Evolutionary conservation across 2,888 invertebrate species (phyloP), one percentile per base, ranked within the genome.

Genomic region (Parnassius apollo): DNA sequence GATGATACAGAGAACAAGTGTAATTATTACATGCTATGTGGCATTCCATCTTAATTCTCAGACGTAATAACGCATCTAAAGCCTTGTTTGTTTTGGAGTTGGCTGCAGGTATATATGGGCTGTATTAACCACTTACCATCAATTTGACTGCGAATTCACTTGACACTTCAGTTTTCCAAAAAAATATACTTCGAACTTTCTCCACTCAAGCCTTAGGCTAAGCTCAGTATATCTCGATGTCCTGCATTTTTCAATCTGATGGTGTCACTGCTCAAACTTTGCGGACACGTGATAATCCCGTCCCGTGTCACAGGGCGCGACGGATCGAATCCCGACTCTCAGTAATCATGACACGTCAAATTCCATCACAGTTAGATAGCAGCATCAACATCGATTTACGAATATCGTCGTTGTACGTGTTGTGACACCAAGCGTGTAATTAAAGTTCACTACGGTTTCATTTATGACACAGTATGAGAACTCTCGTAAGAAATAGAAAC

Each of bases 251-350:
- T 13, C 44, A 13, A 25, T 12, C 42, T 22, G 18, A 44, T 59
- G 62, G 58, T 59, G 55, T 44, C 50, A 10, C 42, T 49, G 45
- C 13, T n/a, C 55, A 35, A 55, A 62, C 42, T 53, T 57, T 51
- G 71, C 70, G 69, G 62, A 71, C 73, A 80, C 77, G 75, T 71
- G 77, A 81, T 82, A 81, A 81, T 70, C 66, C 69, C 74, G 65
- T 72, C 75, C 78, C 64, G 68, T 73, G 75, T 79, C 75, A 71
- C 66, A 69, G 65, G 65, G 66, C 63, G 61, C 67, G 67, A 63
- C 69, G 69, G 66, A 61, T 56, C 67, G 65, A 65, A 65, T 66
- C 66, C 75, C 74, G 75, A 74, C 77, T 75, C 74, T 69, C 65
- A 56, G 73, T 74, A 76, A 78, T 78, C 78, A 77, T 68, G 65